Evolutionary conservation across 1,140 invertebrate species (phyloP).

Genomic region (Polyergus mexicanus): DNA sequence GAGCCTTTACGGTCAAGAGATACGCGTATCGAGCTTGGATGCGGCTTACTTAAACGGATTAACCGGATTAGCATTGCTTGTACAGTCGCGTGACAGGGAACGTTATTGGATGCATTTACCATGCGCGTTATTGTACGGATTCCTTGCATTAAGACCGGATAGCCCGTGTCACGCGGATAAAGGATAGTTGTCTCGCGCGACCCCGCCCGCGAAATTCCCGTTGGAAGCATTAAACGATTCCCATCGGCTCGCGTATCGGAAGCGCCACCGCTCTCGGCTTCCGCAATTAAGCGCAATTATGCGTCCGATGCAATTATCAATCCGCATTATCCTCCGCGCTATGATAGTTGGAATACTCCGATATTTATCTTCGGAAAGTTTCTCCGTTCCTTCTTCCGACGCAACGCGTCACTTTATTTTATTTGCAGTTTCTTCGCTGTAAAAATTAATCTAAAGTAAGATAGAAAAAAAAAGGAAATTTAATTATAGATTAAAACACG

Average conservation of each 20-base stretch:
- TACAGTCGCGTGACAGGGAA: slow-evolving; percentile 19
- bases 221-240: slow-evolving; percentile 47
- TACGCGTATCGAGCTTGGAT: slow-evolving; percentile 19
- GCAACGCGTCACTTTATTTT: background rate
- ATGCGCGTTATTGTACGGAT: slow-evolving; percentile 13
- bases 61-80: slow-evolving; percentile 38
- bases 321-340: slow-evolving; percentile 4
- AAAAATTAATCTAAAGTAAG: too few species aligned
- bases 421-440: too few species aligned
- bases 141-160: slow-evolving; percentile 10
- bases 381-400: background rate
- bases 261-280: slow-evolving; percentile 36
- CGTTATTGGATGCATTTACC: slow-evolving; percentile 43
- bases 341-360: background rate
- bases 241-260: slow-evolving; percentile 52
- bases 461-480: background rate
- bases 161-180: slow-evolving; percentile 6
- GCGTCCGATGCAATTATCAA: slow-evolving; percentile 30
- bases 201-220: slow-evolving; percentile 40
- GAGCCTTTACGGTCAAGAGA: slow-evolving; percentile 22
- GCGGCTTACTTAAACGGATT: slow-evolving; percentile 43
- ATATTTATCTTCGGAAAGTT: background rate
- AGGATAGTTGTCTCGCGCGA: slow-evolving; percentile 19
- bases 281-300: slow-evolving; percentile 45
- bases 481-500: background rate